Conservation (phyloP, 2,113 vertebrate genomes). For the Pipa parva region DNA sequence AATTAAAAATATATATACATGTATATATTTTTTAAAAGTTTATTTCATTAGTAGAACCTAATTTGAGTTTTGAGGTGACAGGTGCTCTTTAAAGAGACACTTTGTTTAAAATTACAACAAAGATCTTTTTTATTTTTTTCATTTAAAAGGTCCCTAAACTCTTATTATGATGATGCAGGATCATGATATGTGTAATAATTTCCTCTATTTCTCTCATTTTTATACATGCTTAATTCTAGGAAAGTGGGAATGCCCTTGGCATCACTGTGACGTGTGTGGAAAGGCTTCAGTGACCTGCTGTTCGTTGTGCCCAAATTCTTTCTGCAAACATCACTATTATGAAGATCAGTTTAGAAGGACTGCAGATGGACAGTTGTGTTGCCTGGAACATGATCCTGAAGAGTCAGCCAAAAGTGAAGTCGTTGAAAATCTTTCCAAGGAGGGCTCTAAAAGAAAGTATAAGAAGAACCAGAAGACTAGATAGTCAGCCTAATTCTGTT, state of each 20-base stretch:
- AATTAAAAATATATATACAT: too few species aligned
- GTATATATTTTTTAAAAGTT: too few species aligned
- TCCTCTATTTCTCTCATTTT: too few species aligned
- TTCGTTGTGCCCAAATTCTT: constrained; percentile 94
- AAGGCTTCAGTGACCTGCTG: constrained; percentile 86
- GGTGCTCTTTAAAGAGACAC: too few species aligned
- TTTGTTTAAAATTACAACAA: too few species aligned
- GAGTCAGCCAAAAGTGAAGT: constrained; percentile 53
- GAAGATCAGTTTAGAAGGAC: constrained; percentile 68
- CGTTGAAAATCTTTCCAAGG: constrained; percentile 51
- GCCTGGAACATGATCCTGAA: constrained; percentile 80
- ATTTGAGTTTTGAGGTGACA: too few species aligned
- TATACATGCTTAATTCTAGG: constrained; percentile 67
- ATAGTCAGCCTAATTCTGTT: constrained; percentile 49
- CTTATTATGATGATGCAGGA: too few species aligned
- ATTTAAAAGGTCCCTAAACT: too few species aligned
- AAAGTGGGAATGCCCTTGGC: constrained; percentile 98
- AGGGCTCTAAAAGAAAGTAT: constrained; percentile 52
- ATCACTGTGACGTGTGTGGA: constrained; percentile 95
- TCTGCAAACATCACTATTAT: constrained; percentile 89
- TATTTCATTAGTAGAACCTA: too few species aligned
- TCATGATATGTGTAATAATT: too few species aligned
- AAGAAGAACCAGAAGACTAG: constrained; percentile 59
- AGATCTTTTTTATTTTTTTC: too few species aligned
- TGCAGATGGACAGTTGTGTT: constrained; percentile 73